Percentiles rank a stretch among this genome's conserved stretches.
Conservation (phyloP, 2,113 vertebrate species). For the Poeciliopsis turrubarensis region DNA sequence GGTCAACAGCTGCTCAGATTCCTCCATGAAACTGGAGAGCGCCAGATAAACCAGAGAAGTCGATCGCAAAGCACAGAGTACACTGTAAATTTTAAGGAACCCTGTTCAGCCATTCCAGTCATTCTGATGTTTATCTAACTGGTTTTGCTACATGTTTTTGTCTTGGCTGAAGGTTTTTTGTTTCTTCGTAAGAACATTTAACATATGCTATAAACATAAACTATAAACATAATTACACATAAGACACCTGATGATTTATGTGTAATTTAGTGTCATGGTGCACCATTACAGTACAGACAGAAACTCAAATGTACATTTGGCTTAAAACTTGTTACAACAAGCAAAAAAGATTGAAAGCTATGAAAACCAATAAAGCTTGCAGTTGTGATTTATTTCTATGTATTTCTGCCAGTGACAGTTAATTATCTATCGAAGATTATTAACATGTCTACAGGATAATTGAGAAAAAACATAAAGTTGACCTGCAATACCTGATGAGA, state of each 20-base stretch:
- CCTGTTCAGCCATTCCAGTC: slow-evolving; percentile 52
- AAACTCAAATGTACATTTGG: neutral
- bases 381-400: neutral
- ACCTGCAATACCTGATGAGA: slow-evolving; percentile 40
- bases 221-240: too few relatives aligned
- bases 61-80: neutral
- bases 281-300: neutral
- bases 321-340: neutral
- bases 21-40: slow-evolving; percentile 54
- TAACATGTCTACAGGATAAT: neutral
- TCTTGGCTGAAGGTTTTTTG: neutral
- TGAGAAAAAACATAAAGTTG: slow-evolving; percentile 16
- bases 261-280: neutral
- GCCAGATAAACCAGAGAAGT: neutral
- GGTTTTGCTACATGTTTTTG: slow-evolving; percentile 54
- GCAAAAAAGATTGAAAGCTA: neutral
- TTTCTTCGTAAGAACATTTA: neutral
- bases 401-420: neutral
- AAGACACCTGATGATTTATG: neutral
- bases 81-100: neutral
- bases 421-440: neutral
- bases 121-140: slow-evolving; percentile 74
- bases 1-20: slow-evolving; percentile 36
- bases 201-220: neutral
- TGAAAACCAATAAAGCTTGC: neutral